Percentiles rank a stretch among this genome's conserved stretches.
Evolutionary conservation across 2,113 vertebrate genomes (phyloP).

Genomic region (Muntiacus muntjak): DNA sequence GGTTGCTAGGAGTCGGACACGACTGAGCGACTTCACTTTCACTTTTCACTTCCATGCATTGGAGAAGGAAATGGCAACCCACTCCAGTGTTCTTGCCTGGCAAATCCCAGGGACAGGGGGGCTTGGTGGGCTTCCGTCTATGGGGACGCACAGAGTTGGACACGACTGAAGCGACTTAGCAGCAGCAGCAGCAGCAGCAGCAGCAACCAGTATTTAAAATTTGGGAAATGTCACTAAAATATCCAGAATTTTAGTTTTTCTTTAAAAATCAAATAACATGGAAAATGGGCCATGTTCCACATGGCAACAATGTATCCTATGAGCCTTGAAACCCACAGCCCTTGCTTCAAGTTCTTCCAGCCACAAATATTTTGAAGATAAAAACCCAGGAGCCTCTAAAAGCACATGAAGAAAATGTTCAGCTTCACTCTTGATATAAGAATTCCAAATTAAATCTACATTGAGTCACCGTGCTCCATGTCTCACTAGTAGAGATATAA

Average conservation of each 20-base stretch:
- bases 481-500: background rate
- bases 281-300: background rate
- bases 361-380: background rate
- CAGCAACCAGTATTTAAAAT: background rate
- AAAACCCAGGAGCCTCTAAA: background rate
- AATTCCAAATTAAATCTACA: background rate
- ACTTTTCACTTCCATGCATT: background rate
- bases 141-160: background rate
- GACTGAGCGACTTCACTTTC: background rate
- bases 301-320: background rate
- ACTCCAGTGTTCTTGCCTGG: background rate
- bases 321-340: background rate
- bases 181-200: background rate
- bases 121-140: background rate
- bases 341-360: background rate
- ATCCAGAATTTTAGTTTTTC: background rate
- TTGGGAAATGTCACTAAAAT: background rate
- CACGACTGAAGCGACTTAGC: background rate
- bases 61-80: background rate
- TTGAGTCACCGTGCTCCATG: background rate
- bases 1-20: fast-evolving
- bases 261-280: background rate
- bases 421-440: background rate
- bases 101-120: background rate
- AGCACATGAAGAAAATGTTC: background rate